Percentiles rank a stretch among this genome's conserved stretches.
Conservation (phyloP, 2,797 vertebrate species). For the Stomatorhinus walkeri region DNA sequence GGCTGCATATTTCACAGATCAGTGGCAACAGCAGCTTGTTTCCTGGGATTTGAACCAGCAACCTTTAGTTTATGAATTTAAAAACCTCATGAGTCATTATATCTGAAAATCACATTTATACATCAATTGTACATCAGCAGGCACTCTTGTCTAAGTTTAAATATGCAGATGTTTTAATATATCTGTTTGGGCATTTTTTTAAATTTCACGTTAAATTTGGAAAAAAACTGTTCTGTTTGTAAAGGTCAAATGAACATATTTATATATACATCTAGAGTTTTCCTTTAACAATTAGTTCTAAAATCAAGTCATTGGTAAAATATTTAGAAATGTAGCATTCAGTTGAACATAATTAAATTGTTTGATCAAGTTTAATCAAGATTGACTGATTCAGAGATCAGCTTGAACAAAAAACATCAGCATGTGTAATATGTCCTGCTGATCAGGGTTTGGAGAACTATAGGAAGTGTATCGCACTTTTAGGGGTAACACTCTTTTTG, state of each 20-base stretch:
- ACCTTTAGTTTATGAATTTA: conserved; percentile 1
- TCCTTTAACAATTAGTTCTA: neutral
- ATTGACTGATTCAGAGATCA: neutral
- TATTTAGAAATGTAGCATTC: neutral
- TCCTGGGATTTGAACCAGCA: neutral
- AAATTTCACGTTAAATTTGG: neutral
- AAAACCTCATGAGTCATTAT: neutral
- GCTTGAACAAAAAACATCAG: neutral
- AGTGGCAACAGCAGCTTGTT: neutral
- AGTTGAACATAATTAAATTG: neutral
- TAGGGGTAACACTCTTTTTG: neutral
- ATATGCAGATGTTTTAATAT: neutral
- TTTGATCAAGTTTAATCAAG: neutral
- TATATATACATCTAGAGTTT: neutral
- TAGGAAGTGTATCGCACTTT: neutral
- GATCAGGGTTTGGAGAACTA: neutral
- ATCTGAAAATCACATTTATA: neutral
- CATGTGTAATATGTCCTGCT: neutral
- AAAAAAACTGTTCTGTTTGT: neutral
- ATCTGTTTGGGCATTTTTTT: neutral
- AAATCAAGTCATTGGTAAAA: neutral
- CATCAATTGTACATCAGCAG: neutral
- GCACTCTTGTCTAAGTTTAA: neutral
- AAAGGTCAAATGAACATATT: neutral
- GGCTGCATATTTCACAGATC: neutral